Evolutionary conservation across 2,888 invertebrate species (phyloP), one percentile per base, ranked within the genome.

Genomic region (Odontocolon sp.): DNA sequence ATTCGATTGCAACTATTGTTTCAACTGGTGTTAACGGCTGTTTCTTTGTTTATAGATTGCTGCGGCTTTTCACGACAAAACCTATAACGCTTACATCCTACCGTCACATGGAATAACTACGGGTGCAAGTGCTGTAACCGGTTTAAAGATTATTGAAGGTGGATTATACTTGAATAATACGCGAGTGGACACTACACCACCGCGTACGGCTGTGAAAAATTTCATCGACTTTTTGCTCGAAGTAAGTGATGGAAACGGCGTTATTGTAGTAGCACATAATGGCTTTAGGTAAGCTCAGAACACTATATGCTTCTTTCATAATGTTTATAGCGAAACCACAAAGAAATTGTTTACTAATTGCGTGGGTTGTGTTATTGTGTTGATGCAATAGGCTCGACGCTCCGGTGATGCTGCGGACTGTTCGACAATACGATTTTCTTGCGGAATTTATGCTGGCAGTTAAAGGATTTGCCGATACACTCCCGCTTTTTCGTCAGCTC

Each of bases 351-450:
- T n/a, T n/a, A n/a, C n/a, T n/a, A n/a, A n/a, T n/a, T n/a, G n/a
- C n/a, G n/a, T n/a, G n/a, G n/a, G n/a, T n/a, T n/a, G n/a, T n/a
- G n/a, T n/a, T n/a, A n/a, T n/a, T n/a, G n/a, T n/a, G n/a, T n/a
- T n/a, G n/a, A n/a, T n/a, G n/a, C n/a, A n/a, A n/a, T 26, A 70
- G 70, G 23, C 42, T 71, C 26, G 70, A 63, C 54, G 63, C 40
- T 28, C 54, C 64, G 16, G 26, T 50, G 18, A 50, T 71, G 8
- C 14, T 71, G 28, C 3, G 26, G 2, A 50, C 47, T 2, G 14
- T 52, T 26, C 9, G 14, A 1, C 16, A 52, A 11, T 14, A 40
- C 8, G 31, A 52, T 14, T 18, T 52, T 6, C 38, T 63, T 2
- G 3, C 28, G n/a, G 42, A 61, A 16, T 71, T 71, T 40, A 26